Base-by-base conservation (phyloP, 2,888 invertebrate species). In the Agrochola macilenta region DNA sequence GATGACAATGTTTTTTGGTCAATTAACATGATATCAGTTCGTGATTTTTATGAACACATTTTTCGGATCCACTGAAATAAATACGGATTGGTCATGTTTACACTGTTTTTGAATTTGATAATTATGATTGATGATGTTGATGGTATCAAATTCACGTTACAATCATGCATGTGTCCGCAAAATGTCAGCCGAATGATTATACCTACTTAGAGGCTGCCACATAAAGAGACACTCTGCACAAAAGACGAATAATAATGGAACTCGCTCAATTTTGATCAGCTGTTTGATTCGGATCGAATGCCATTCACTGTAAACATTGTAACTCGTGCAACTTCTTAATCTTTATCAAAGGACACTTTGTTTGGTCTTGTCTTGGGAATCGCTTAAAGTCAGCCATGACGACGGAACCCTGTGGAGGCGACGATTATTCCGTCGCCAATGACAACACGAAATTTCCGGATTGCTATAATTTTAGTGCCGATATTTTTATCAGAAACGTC, bases 61-160 rank as follows among this genome's bases (percentile, higher is more conserved):
- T 52, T 57, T 60, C 26, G n/a, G 23, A 81, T 78, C 17, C 23
- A 76, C 9, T 60, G 58, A 54, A 75, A 60, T 20, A 23, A 35
- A 43, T 46, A 35, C 65, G 9, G 64, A 52, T 17, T 43, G 58
- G 35, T 65, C 52, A 58, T 49, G 49, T 43, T 52, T 49, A 23
- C 17, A 60, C 66, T 58, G 65, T n/a, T 26, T 20, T 35, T 76
- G 30, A 49, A 35, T n/a, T 26, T 35, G 77, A 65, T 82, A 60
- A 79, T 82, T 82, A 65, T 76, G 82, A 79, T 76, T 76, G 82
- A 79, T 76, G 77, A 82, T 76, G 52, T 76, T 65, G 83, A 76
- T 61, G 39, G 17, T 76, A 82, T 79, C 83, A n/a, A 11, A 46
- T 66, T 57, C 60, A 54, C 8, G 46, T 35, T 76, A 54, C 46